These are phyloP conservation scores for Andrena cerasifolii DNA, from an alignment of 1,140 invertebrate species.

Conservation along the genomic window DNA sequence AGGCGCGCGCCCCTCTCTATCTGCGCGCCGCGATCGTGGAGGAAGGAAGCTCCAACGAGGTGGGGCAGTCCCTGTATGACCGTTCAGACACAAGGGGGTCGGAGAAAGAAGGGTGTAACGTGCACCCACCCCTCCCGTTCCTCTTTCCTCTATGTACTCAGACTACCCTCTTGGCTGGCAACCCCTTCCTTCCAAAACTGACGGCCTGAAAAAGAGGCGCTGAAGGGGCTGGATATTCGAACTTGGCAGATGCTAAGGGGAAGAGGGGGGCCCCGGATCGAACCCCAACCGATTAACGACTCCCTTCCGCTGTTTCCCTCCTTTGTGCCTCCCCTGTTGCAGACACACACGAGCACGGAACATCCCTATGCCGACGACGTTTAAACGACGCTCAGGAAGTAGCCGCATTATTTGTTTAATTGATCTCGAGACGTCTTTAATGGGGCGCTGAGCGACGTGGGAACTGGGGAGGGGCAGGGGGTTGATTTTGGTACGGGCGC, in stretches of 20 bases:
- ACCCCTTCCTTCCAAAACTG: constrained; percentile 40
- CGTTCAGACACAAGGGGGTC: constrained; percentile 10
- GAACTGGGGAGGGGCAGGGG: neutral
- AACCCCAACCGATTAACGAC: constrained; percentile 48
- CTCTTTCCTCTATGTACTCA: neutral
- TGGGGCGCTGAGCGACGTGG: constrained; percentile 18
- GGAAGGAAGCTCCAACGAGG: neutral
- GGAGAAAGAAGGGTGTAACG: constrained; percentile 2
- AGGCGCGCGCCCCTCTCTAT: neutral
- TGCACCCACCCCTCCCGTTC: neutral
- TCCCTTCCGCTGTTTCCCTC: constrained; percentile 9
- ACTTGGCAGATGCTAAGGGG: constrained; percentile 45
- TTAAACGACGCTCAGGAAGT: constrained; percentile 20
- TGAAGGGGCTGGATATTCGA: constrained; percentile 45
- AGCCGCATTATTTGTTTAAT: constrained; percentile 35
- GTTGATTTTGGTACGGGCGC: neutral
- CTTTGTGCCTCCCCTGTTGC: neutral
- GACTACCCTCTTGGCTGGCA: constrained; percentile 41
- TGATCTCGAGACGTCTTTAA: constrained; percentile 32
- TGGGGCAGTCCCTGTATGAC: neutral
- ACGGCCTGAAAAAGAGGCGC: constrained; percentile 39
- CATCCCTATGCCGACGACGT: neutral
- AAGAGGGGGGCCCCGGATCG: constrained; percentile 6
- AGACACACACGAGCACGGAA: neutral
- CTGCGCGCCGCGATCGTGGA: neutral